phyloP scores from a whole-genome alignment of 2,888 invertebrate species.

The Hedychridium roseum region DNA sequence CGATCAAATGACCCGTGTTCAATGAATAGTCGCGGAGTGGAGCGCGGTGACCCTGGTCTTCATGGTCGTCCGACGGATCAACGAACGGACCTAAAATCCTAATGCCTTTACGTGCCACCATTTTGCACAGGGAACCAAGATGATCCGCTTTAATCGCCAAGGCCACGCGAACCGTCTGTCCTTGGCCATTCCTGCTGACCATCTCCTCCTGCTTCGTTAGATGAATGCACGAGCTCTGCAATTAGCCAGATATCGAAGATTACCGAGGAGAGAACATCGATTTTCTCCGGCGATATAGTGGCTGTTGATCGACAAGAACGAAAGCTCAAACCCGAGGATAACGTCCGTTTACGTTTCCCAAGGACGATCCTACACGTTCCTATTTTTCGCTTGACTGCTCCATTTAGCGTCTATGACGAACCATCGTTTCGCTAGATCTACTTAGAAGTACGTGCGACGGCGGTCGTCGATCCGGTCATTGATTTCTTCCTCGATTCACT shows the following conservation, averaged over 20 bases:
- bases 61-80: constrained; percentile 37
- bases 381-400: too few relatives aligned
- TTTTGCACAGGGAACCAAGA: background rate
- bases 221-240: constrained; percentile 10
- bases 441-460: too few relatives aligned
- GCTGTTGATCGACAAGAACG: too few relatives aligned
- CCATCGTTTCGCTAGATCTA: too few relatives aligned
- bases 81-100: constrained; percentile 26
- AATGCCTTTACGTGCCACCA: too few relatives aligned
- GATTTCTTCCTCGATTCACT: too few relatives aligned
- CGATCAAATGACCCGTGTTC: constrained; percentile 39
- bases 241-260: constrained; percentile 30
- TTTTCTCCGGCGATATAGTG: constrained; percentile 18
- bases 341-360: too few relatives aligned
- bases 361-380: too few relatives aligned
- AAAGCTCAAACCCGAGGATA: too few relatives aligned
- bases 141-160: background rate
- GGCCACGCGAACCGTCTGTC: background rate
- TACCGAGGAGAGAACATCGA: constrained; percentile 14
- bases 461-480: too few relatives aligned
- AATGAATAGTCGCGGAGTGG: constrained; percentile 35
- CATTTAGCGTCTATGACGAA: too few relatives aligned
- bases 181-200: background rate
- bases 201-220: too few relatives aligned
- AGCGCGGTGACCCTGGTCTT: constrained; percentile 41